Base-by-base conservation (phyloP, 2,888 invertebrate genomes). In the Zaprionus obscuricornis region DNA sequence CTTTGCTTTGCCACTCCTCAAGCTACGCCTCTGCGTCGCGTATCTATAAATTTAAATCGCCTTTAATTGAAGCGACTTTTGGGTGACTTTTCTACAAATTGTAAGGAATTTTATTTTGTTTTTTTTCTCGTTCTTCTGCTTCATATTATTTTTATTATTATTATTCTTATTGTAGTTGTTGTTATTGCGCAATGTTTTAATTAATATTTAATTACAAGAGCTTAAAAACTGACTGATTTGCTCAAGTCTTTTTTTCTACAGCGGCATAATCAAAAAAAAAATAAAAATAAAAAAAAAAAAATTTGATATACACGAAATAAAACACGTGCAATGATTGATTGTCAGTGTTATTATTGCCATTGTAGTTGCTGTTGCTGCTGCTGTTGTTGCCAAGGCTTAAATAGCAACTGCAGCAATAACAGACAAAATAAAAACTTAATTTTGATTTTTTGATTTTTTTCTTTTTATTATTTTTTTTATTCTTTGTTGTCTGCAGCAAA, bases 41-140 rank as follows among this genome's bases (percentile, higher is more conserved):
- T 81, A 77, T 78, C 78, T 81, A 81, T 81, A 81, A 73, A 84
- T 78, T 84, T 81, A 78, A 81, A 81, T 81, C 81, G 84, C 43
- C 82, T 66, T 81, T 75, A 81, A 81, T 81, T 81, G 84, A 78
- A 50, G 64, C 66, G 63, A 81, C 66, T 79, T 78, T 78, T 79
- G 81, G 83, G 76, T 78, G 83, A 76, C 54, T 16, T 22, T 57
- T 63, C 33, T 65, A 33, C 17, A 65, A 51, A 55, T 63, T 49
- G 31, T 14, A 36, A 57, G 57, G 47, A 56, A 66, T 63, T 67
- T 63, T 11, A 51, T 66, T n/a, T n/a, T n/a, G n/a, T n/a, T n/a
- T n/a, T n/a, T n/a, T n/a, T n/a, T n/a, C n/a, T n/a, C n/a, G n/a
- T n/a, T n/a, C n/a, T n/a, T n/a, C n/a, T n/a, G 8, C 22, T 39